Evolutionary conservation across 2,797 vertebrate species (phyloP).

Genomic region (Chelmon rostratus): DNA sequence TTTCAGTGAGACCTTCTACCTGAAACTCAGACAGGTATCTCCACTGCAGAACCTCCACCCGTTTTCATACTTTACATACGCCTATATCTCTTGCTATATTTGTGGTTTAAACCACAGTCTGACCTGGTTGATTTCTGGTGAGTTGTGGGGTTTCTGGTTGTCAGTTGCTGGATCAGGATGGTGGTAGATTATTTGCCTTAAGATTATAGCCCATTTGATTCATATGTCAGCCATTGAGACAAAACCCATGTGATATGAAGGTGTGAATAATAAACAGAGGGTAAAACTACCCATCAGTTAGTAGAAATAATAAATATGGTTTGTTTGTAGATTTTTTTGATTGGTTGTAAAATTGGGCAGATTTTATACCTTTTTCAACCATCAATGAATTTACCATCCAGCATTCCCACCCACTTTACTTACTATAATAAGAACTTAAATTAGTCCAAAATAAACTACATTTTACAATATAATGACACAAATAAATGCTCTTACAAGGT

Average conservation of each 20-base stretch:
- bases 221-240: background rate
- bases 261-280: background rate
- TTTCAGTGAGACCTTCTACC: conserved; percentile 95
- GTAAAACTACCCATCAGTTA: background rate
- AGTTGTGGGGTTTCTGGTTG: background rate
- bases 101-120: background rate
- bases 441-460: background rate
- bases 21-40: conserved; percentile 91
- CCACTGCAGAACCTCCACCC: background rate
- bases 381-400: background rate
- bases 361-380: background rate
- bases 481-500: conserved; percentile 2
- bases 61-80: background rate
- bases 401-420: background rate
- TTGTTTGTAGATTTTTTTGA: background rate
- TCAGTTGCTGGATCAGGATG: background rate
- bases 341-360: background rate
- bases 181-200: background rate
- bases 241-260: background rate
- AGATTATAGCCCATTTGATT: background rate
- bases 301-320: background rate
- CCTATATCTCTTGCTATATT: background rate
- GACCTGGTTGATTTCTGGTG: background rate
- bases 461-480: background rate
- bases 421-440: background rate